phyloP scores from a whole-genome alignment of 2,113 vertebrate species.

The Pica pica region DNA sequence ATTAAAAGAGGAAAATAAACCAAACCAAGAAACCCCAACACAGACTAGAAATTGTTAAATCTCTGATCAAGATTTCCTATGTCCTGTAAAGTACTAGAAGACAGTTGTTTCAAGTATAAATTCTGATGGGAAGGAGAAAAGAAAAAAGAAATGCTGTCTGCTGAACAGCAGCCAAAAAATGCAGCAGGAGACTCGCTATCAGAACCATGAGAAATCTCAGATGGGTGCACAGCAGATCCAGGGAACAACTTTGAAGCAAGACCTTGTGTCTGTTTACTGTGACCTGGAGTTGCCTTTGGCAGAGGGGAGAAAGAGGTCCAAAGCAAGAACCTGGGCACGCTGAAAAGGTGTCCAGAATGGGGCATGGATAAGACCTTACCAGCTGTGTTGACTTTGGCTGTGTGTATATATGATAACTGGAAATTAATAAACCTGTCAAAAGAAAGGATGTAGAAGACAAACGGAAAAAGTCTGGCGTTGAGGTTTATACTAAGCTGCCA shows the following conservation, averaged over 20 bases:
- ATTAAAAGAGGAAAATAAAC: neutral
- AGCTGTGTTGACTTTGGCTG: neutral
- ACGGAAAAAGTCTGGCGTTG: neutral
- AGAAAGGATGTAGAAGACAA: neutral
- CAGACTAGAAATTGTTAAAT: neutral
- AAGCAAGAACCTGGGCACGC: neutral
- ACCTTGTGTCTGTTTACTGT: neutral
- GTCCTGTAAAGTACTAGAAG: neutral
- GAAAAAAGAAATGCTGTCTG: neutral
- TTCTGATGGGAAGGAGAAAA: neutral
- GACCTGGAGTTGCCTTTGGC: neutral
- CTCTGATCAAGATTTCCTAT: conserved; percentile 13
- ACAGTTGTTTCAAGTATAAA: neutral
- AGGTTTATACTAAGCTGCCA: neutral
- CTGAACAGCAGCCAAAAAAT: neutral
- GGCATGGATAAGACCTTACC: neutral
- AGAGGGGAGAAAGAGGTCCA: neutral
- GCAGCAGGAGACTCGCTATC: neutral
- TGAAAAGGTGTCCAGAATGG: neutral
- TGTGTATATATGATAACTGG: neutral
- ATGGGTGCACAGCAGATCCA: neutral
- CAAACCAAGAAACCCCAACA: neutral
- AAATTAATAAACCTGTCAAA: neutral
- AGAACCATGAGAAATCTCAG: neutral
- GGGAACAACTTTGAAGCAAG: neutral